Base-by-base conservation (phyloP, 2,113 vertebrate species). In the Toxotes chatareus region DNA sequence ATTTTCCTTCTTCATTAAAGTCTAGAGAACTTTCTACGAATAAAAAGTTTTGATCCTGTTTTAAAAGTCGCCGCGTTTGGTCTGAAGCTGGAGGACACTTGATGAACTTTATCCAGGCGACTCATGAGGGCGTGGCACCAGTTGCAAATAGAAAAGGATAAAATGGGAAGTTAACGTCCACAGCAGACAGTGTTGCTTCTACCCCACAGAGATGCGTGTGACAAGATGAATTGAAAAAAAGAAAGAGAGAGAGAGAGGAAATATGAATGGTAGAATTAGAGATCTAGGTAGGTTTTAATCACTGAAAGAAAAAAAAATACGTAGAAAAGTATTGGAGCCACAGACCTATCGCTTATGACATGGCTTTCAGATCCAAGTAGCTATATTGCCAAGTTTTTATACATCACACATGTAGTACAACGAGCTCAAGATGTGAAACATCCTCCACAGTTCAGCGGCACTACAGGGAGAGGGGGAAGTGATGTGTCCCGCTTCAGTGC, bases 101-200 rank as follows among this genome's bases (percentile, higher is more conserved):
- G 80, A 16, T 84, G 53, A 76, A 72, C 63, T 72, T 86, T 85
- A 83, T 82, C 17, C 66, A 32, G 71, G 6, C 0, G 32, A 7
- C 9, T 51, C 8, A 0, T 36, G 74, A 72, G 86, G 92, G 92
- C 79, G 92, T 75, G 89, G 89, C 71, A 13, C 3, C 3, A 42
- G 77, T 44, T 36, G 66, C 63, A 89, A 83, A 88, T 77, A 78
- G 60, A 62, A 66, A 40, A 31, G 49, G 34, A 80, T 81, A 47
- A 79, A 85, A 73, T 70, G 77, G 76, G 73, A 87, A 87, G 86
- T 85, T 14, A 4, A 46, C 31, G 4, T 13, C 65, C 11, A 13
- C 4, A 0, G 21, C 65, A 14, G 10, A 40, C 51, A 1, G 63
- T 14, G 59, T 0, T 13, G n/a, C 9, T 38, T 62, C 5, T 11